Conservation (phyloP, 2,797 vertebrate genomes). For the Thunnus albacares region DNA sequence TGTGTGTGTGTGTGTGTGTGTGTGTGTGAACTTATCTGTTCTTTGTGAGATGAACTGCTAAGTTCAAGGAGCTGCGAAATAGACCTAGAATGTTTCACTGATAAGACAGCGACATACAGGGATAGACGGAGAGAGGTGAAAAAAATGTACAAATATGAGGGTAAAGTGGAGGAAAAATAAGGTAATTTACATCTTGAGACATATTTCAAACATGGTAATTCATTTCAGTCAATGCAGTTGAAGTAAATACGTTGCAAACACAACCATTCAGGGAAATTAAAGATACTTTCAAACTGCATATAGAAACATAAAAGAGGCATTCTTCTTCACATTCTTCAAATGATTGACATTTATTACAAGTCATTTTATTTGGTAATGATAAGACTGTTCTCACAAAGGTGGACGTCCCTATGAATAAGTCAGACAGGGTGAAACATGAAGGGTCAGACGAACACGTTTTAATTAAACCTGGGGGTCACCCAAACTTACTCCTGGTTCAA, state of each 20-base stretch:
- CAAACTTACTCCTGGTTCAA: too few species aligned
- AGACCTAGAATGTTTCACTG: constrained; percentile 31
- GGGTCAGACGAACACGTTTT: too few species aligned
- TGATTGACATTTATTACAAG: neutral
- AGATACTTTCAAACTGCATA: neutral
- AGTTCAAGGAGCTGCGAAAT: constrained; percentile 58
- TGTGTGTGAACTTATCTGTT: constrained; percentile 26
- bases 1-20: constrained; percentile 4
- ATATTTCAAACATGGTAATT: neutral
- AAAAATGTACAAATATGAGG: neutral
- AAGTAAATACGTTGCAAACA: neutral
- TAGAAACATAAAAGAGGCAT: neutral
- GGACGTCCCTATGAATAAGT: too few species aligned
- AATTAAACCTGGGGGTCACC: too few species aligned
- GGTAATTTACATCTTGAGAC: neutral
- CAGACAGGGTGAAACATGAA: too few species aligned
- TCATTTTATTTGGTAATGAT: neutral
- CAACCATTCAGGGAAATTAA: neutral
- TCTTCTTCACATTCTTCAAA: too few species aligned
- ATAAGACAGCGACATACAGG: constrained; percentile 26
- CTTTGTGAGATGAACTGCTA: constrained; percentile 29
- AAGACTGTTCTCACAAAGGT: neutral
- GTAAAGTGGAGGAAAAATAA: neutral
- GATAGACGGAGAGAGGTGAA: neutral
- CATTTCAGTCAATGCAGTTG: neutral